phyloP scores from a whole-genome alignment of 92 coral and sea anemone genomes.

The Porites lobata region DNA sequence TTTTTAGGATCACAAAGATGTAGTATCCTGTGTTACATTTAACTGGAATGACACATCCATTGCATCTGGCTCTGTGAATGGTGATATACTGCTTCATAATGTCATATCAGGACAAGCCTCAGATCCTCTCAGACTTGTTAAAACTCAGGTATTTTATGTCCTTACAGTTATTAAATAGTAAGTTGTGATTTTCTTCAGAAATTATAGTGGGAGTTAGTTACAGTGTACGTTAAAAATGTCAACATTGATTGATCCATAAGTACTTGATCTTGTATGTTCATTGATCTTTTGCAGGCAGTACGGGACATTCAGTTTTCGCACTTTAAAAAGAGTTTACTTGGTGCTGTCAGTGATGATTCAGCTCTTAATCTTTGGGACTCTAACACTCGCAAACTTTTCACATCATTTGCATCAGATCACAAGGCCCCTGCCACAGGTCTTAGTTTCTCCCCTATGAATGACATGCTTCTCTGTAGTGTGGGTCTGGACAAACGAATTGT shows the following conservation, averaged over 20 bases:
- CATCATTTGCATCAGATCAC: conserved; percentile 93
- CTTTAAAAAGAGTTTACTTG: conserved; percentile 94
- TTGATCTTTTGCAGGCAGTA: conserved; percentile 74
- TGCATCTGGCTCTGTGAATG: conserved; percentile 94
- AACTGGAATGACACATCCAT: conserved; percentile 97
- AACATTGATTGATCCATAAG: too few relatives aligned
- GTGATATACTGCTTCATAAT: conserved; percentile 92
- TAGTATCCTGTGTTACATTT: conserved; percentile 88
- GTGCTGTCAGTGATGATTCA: conserved; percentile 98
- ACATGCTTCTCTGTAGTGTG: conserved; percentile 92
- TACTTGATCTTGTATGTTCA: not conserved
- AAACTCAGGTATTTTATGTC: conserved; percentile 83
- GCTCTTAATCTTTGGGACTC: conserved; percentile 98
- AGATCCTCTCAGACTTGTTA: conserved; percentile 84
- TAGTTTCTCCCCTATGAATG: conserved; percentile 97
- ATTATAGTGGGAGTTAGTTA: too few relatives aligned
- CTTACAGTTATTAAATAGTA: too few relatives aligned
- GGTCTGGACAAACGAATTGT: conserved; percentile 95
- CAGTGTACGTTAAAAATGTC: too few relatives aligned
- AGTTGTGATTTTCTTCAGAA: too few relatives aligned
- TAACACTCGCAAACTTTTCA: conserved; percentile 81
- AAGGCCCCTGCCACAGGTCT: conserved; percentile 94
- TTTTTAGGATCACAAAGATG: conserved; percentile 87
- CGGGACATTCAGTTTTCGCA: conserved; percentile 87
- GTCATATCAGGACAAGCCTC: conserved; percentile 95